Evolutionary conservation across 1,140 invertebrate species (phyloP), one percentile per base, ranked within the genome.

Genomic region (Aphaenogaster floridana): DNA sequence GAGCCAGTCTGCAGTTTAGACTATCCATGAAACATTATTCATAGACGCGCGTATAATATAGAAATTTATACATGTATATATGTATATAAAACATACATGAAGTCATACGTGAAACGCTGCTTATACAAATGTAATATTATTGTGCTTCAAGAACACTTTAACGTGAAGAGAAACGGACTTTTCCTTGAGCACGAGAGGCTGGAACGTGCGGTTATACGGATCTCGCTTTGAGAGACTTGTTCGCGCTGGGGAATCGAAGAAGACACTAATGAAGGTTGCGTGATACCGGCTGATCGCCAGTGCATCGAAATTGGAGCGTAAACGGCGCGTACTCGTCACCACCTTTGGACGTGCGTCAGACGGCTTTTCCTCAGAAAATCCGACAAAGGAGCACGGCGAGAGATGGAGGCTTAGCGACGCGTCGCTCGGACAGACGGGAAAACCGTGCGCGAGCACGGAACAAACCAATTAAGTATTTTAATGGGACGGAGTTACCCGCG

Each of bases 391-490:
- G 17, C 15, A 21, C 9, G 3, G 3, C 36, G 36, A 17, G 36
- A 42, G 36, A 28, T 17, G 5, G 15, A 52, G 57, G 36, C 21
- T 50, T n/a, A 61, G 42, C 57, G n/a, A 83, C 13, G 54, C 39
- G 11, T 50, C 28, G 21, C 39, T 7, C 45, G 36, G 39, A 45
- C 17, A n/a, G 28, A 64, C 42, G 3, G 39, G 34, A 76, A 86
- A 89, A 86, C 50, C 63, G 68, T 66, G 68, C 89, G 59, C 83
- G 74, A 71, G 36, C 57, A 86, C 87, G 87, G 64, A 68, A 93
- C 93, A 90, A 93, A 93, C 84, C 91, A 93, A 94, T 94, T 94
- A 94, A 90, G 89, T 87, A 88, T 74, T 91, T 91, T 87, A 91
- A 91, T 87, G 89, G 89, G 88, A 77, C 79, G 83, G 86, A 84